phyloP scores from a whole-genome alignment of 2,113 vertebrate genomes.

The Ptychochromis oligacanthus region DNA sequence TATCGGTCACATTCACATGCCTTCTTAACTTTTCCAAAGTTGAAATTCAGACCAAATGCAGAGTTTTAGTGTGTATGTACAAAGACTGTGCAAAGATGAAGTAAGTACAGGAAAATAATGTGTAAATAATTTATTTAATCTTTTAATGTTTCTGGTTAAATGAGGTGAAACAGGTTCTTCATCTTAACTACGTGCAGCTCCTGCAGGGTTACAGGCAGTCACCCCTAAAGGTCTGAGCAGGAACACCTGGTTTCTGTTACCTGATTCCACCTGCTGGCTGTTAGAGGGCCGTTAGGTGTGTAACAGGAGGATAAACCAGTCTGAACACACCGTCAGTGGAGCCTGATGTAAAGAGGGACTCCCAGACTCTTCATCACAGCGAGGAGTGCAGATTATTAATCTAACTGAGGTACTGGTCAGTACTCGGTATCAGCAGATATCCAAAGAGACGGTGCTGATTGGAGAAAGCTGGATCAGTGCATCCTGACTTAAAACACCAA shows the following conservation, averaged over 20 bases:
- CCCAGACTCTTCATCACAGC: background rate
- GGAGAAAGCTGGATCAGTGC: background rate
- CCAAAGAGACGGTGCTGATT: background rate
- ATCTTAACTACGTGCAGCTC: background rate
- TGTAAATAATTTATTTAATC: background rate
- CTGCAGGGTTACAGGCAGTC: background rate
- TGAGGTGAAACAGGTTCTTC: background rate
- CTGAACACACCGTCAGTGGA: background rate
- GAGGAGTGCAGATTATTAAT: background rate
- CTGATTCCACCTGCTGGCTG: background rate
- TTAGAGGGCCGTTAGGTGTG: no score
- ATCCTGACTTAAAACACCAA: background rate
- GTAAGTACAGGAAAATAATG: background rate
- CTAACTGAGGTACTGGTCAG: background rate
- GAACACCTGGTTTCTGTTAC: background rate
- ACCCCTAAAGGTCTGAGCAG: background rate
- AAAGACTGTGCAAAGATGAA: background rate
- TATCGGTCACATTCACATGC: no score
- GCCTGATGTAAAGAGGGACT: background rate
- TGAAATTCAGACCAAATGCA: background rate
- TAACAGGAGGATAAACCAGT: no score
- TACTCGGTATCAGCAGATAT: no score
- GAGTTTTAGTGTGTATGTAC: background rate
- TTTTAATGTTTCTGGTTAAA: background rate
- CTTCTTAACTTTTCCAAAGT: background rate